These are phyloP conservation scores for Montipora cactus DNA, from an alignment of 64 coral and sea anemone genomes.

Conservation along the genomic window DNA sequence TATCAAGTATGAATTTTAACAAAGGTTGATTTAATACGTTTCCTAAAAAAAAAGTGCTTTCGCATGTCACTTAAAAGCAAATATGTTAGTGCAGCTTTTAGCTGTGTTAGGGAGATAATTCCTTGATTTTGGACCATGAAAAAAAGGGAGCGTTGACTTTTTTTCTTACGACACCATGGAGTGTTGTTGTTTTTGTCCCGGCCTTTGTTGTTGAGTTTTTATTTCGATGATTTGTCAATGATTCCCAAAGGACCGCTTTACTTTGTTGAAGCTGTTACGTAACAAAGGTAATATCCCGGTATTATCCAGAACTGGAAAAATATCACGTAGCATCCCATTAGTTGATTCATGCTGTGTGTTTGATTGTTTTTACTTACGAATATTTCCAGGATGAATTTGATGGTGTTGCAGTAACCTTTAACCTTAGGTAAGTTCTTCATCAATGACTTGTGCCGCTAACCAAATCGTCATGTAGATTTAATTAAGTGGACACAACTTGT, in stretches of 20 bases:
- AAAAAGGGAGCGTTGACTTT: too few relatives aligned
- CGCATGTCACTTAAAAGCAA: too few relatives aligned
- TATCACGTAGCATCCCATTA: not conserved
- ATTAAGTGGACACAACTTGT: slow-evolving; percentile 11
- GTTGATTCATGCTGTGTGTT: not conserved
- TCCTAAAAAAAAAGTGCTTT: too few relatives aligned
- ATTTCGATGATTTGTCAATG: not conserved
- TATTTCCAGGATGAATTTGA: not conserved
- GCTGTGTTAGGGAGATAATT: too few relatives aligned
- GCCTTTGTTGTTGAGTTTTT: not conserved
- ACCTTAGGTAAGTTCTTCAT: not conserved
- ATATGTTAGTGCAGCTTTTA: too few relatives aligned
- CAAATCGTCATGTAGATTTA: not conserved
- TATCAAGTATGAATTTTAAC: too few relatives aligned
- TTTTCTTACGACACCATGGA: too few relatives aligned
- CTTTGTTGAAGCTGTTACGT: not conserved
- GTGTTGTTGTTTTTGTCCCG: not conserved
- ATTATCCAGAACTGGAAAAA: not conserved
- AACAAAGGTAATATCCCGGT: not conserved
- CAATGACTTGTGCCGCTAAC: too few relatives aligned
- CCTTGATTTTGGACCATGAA: too few relatives aligned
- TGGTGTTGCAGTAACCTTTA: not conserved
- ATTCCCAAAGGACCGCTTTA: not conserved
- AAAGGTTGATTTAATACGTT: too few relatives aligned
- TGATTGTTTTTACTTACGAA: not conserved